These are phyloP conservation scores for Galbula dea DNA, from an alignment of 2,113 vertebrate genomes.

Conservation along the genomic window DNA sequence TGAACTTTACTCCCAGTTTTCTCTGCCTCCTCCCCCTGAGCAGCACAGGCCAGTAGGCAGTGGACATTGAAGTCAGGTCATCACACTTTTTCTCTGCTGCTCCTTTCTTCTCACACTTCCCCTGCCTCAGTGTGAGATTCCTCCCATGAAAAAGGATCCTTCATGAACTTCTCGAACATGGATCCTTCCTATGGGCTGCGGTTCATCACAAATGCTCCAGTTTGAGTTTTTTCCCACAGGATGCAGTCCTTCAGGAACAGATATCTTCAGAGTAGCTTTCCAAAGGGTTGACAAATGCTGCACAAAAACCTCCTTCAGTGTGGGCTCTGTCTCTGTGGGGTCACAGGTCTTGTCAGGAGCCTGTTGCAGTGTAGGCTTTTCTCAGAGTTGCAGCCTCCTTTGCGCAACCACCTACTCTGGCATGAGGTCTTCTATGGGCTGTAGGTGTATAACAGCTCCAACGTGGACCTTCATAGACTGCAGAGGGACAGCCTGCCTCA, in stretches of 20 bases:
- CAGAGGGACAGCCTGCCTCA: not conserved
- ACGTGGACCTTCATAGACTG: too few relatives aligned
- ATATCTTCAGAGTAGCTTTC: too few relatives aligned
- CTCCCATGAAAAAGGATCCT: not conserved
- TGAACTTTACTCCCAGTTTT: not conserved
- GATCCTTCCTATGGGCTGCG: not conserved
- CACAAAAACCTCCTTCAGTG: not conserved
- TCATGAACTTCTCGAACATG: too few relatives aligned
- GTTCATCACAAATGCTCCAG: not conserved
- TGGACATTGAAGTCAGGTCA: fast-evolving
- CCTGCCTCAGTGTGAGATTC: not conserved
- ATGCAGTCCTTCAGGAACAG: not conserved
- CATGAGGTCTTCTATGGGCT: fast-evolving
- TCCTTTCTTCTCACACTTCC: not conserved
- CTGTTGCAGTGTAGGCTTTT: not conserved
- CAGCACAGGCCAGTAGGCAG: fast-evolving
- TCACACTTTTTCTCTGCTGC: too few relatives aligned
- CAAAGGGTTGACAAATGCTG: too few relatives aligned
- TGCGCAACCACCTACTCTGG: not conserved
- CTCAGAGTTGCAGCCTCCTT: not conserved
- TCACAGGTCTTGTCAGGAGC: not conserved
- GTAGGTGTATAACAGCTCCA: too few relatives aligned
- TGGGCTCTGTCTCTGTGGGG: not conserved
- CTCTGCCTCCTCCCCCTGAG: fast-evolving
- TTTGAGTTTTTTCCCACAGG: not conserved